Base-by-base conservation (phyloP, 2,113 vertebrate species). In the Cathartes aura region DNA sequence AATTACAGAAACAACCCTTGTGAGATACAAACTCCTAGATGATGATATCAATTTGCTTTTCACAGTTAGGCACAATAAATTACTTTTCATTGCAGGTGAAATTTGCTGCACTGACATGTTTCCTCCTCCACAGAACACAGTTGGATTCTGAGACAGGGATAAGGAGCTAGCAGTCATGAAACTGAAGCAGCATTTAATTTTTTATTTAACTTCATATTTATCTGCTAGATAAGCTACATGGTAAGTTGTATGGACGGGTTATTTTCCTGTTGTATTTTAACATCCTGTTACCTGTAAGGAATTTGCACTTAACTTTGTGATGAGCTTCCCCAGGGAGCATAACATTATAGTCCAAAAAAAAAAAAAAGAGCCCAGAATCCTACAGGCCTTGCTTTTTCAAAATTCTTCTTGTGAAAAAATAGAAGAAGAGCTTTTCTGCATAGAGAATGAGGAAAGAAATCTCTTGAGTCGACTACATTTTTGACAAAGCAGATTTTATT, bases 1-100 rank as follows among this genome's bases (percentile, higher is more conserved):
- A 97, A 84, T 93, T 87, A 91, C 56, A 60, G 78, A 80, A 92
- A 43, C 32, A 79, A 34, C 19, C 30, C 36, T 60, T 92, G 45
- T 90, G 74, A 93, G 63, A 50, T 74, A n/a, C n/a, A 48, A 32
- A 47, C 60, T 87, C 87, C 34, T 86, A 70, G 87, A 74, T 91
- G 82, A 90, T 86, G 83, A 47, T 84, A 86, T 40, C 92, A 87
- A 43, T 97, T 96, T 97, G 84, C 73, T 93, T 95, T 96, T 95
- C 80, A 72, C 62, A 66, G 89, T 82, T 85, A 94, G 79, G 23
- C 64, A 76, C 63, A 86, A 59, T 89, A 93, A 93, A 87, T 94
- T 76, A 55, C 64, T 94, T 94, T 60, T 68, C 47, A 29, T 86
- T 81, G 63, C 38, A 75, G 83, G 66, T 93, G 42, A 95, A 95